A percentile compares a stretch with the other conserved stretches of the same genome.
phyloP scores from a whole-genome alignment of 2,113 vertebrate genomes.

The Choloepus hoffmanni region DNA sequence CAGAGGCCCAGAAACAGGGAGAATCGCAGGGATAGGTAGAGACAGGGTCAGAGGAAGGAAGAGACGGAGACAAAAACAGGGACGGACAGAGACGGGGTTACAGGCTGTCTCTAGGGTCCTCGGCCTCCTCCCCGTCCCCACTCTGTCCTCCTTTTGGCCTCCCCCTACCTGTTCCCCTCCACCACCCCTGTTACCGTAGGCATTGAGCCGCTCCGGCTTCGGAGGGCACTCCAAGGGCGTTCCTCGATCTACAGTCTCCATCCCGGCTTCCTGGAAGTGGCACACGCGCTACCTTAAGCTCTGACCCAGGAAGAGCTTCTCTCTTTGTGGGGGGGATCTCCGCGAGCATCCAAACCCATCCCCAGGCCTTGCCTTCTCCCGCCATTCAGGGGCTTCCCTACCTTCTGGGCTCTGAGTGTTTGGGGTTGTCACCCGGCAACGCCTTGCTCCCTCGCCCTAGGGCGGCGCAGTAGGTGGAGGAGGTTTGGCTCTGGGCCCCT shows the following conservation, averaged over 20 bases:
- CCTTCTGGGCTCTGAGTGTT: background rate
- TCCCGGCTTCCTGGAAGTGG: slow-evolving; percentile 73
- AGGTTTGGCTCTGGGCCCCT: background rate
- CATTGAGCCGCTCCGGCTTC: slow-evolving; percentile 68
- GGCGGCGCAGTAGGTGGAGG: background rate
- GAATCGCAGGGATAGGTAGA: background rate
- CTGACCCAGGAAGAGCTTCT: background rate
- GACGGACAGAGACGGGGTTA: background rate
- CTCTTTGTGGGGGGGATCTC: background rate
- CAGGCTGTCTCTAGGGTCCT: background rate
- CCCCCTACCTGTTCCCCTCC: background rate
- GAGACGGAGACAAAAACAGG: background rate
- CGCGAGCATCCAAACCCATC: background rate
- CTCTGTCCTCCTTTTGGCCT: background rate
- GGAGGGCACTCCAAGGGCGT: background rate
- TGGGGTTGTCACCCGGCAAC: slow-evolving; percentile 8
- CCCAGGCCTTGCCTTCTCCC: rapidly evolving
- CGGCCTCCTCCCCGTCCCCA: no score
- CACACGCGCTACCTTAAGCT: background rate
- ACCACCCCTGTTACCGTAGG: slow-evolving; percentile 70
- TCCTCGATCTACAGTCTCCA: slow-evolving; percentile 67
- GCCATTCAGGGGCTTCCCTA: background rate
- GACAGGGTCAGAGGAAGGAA: background rate
- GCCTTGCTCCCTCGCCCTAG: background rate
- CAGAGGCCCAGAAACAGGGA: background rate